phyloP scores from a whole-genome alignment of 2,113 vertebrate species.

The Struthidea cinerea region DNA sequence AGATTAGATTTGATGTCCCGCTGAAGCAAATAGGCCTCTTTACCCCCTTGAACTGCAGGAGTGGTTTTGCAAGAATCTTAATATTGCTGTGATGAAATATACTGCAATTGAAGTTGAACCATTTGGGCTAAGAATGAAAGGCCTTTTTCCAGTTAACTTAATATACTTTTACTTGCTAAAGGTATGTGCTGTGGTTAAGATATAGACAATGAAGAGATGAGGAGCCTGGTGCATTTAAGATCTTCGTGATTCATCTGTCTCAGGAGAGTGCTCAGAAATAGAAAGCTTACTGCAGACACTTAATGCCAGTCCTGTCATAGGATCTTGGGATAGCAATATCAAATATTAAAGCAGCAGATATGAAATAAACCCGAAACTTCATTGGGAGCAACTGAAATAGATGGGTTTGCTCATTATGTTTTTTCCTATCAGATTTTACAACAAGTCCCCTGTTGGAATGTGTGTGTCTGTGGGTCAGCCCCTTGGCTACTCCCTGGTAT shows the following conservation, averaged over 20 bases:
- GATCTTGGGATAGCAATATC: neutral
- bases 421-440: neutral
- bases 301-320: constrained; percentile 29
- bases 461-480: neutral
- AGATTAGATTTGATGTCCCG: neutral
- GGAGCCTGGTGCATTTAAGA: neutral
- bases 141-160: neutral
- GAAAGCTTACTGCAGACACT: neutral
- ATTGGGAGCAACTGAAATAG: neutral
- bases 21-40: neutral
- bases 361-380: neutral
- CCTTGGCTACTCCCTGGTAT: neutral
- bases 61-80: neutral
- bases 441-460: neutral
- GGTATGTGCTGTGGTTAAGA: neutral
- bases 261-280: neutral
- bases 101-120: neutral
- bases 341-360: neutral
- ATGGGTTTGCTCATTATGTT: neutral
- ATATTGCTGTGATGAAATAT: neutral
- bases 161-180: neutral
- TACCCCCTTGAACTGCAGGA: neutral
- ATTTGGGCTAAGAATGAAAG: neutral
- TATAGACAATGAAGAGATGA: neutral
- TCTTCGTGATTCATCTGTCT: neutral